Base-by-base conservation (phyloP, 2,888 invertebrate species). In the Eucera pruinosa region DNA sequence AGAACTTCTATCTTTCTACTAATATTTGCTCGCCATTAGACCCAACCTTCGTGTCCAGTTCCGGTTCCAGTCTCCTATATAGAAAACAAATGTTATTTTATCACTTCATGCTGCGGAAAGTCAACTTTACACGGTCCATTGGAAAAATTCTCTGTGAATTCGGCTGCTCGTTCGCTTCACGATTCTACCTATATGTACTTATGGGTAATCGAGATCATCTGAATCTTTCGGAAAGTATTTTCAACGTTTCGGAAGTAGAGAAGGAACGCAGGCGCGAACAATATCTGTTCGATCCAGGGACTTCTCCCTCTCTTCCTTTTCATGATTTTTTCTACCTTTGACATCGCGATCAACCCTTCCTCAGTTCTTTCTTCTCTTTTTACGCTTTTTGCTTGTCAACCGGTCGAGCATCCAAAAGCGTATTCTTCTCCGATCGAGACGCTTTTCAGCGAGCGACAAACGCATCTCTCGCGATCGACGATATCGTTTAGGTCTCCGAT, bases 321-420 rank as follows among this genome's bases (percentile, higher is more conserved):
- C 64, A 3, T 4, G 27, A 23, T 13, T 68, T 55, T 60, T 64
- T 23, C 25, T 33, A 68, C 50, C 78, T 78, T 73, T 76, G 80
- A 83, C 70, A 58, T 68, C 58, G 65, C 61, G 77, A 83, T 75
- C 82, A 64, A 66, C 77, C 50, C 71, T 72, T n/a, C n/a, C n/a
- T 58, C 50, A 55, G 33, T 68, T 43, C 25, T 27, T 36, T 43
- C 65, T 18, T 48, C 52, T 74, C 62, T 50, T 73, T 77, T 66
- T 65, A 65, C 68, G 52, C 55, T 52, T 43, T 69, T 70, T 60
- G 66, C 20, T 27, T 18, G 62, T 39, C 73, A 43, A 73, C 27
- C 74, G 54, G 57, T 64, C 64, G 69, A 65, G 69, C 54, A 61
- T 43, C 58, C 65, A 54, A 55, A 78, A 69, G 5, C 39, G 20